phyloP scores from a whole-genome alignment of 2,113 vertebrate genomes.

The Nanorana parkeri region DNA sequence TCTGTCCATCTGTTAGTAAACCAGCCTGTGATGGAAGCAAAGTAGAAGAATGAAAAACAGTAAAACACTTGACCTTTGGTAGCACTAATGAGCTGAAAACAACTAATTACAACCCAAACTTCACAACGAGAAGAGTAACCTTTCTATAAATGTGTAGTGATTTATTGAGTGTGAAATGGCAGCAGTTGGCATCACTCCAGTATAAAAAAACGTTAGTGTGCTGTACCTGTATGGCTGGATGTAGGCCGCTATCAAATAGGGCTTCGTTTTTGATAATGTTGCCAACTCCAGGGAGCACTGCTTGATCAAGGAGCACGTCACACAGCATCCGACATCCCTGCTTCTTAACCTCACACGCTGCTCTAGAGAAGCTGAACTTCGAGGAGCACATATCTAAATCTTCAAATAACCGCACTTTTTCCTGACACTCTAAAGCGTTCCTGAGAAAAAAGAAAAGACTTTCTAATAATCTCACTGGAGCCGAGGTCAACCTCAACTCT shows the following conservation, averaged over 20 bases:
- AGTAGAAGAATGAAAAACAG: conserved; percentile 58
- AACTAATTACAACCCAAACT: no score
- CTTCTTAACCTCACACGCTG: conserved; percentile 77
- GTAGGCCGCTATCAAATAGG: conserved; percentile 87
- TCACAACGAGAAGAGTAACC: not conserved
- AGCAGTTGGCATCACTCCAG: not conserved
- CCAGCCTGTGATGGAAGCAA: conserved; percentile 72
- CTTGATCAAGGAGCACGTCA: conserved; percentile 90
- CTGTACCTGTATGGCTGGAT: conserved; percentile 85
- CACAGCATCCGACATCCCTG: conserved; percentile 84
- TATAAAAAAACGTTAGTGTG: not conserved
- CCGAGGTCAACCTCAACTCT: no score
- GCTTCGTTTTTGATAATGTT: conserved; percentile 98
- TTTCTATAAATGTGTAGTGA: not conserved
- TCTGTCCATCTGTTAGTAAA: conserved; percentile 80
- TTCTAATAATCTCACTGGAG: no score
- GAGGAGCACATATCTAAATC: conserved; percentile 87
- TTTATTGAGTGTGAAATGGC: not conserved
- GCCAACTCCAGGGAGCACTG: conserved; percentile 89
- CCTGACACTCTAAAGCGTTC: conserved; percentile 77
- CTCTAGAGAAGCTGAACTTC: conserved; percentile 82
- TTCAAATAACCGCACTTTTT: conserved; percentile 78
- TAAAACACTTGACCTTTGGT: not conserved
- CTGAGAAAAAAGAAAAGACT: conserved; percentile 67
- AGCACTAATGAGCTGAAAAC: not conserved